Evolutionary conservation across 2,888 invertebrate species (phyloP), one percentile per base, ranked within the genome.

Genomic region (Eupeodes luniger): DNA sequence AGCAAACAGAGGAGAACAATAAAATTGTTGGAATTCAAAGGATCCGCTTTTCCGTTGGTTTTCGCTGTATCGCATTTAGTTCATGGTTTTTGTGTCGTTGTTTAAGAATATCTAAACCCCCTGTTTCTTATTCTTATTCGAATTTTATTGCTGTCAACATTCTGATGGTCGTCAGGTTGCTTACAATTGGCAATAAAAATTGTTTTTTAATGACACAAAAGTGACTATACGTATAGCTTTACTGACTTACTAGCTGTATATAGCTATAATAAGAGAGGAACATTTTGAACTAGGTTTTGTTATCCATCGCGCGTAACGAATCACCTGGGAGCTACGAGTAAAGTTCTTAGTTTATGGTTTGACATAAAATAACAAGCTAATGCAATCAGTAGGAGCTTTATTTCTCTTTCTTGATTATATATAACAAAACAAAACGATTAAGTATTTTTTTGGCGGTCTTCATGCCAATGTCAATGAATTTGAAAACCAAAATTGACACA

Each of bases 11-110:
- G 62, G 44, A 64, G 16, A 69, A 86, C 79, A 86, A 79, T 86
- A 86, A 86, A 83, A 86, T 27, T 34, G 34, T 92, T 92, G 92
- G 91, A 91, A 92, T 91, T 91, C 90, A 90, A 90, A 88, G 91
- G 90, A 90, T 90, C 89, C 40, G 40, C 9, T 40, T 40, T 40
- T 40, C 6, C 51, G 16, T 62, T 62, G 0, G 10, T 9, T 36
- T 14, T 91, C 91, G 90, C 16, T 91, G 90, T 36, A 10, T 53
- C 5, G 51, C 10, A 36, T 51, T 11, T 5, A 82, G 83, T 90
- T 85, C 82, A 81, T 9, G 19, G 11, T 10, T 1, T 55, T 4
- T 62, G 34, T 70, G 62, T 75, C 66, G 47, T 61, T 74, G 72
- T 79, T 53, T 61, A 62, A 40, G 57, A 74, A 76, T 72, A 74